Evolutionary conservation across 2,797 vertebrate species (phyloP), one percentile per base, ranked within the genome.

Genomic region (Chelon auratus): DNA sequence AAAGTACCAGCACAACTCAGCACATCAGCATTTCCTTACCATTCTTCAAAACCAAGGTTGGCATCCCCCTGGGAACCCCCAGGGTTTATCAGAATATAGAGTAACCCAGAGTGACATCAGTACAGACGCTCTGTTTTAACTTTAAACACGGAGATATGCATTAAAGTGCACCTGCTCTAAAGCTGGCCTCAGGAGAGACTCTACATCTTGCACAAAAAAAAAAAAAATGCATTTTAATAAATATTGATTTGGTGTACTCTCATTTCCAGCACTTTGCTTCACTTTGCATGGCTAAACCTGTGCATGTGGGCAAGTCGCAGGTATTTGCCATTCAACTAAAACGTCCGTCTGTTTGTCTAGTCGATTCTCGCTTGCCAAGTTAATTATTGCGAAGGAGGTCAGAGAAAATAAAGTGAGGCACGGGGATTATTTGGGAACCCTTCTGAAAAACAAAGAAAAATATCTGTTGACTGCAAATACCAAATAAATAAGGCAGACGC

Each of bases 1-100:
- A 65, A 67, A 80, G 73, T 36, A 36, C 30, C 6, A 0, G 9
- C 68, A 60, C 48, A 53, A 48, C 51, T 77, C 72, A 50, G 66
- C 68, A 30, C 54, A 77, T 79, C 77, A 87, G 81, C 82, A 75
- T 77, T 75, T 82, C 48, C 33, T 14, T 65, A 67, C 36, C 68
- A 22, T 68, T 78, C 60, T 36, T 47, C 55, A 64, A 58, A 68
- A 56, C 74, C 87, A 86, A 90, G 88, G 82, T 86, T 66, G 77
- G 73, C 59, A 33, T 68, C 63, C 80, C 77, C 73, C 67, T 75
- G 67, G 50, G 48, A 67, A 24, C 55, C 45, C 42, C 8, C 64
- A 66, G 59, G 62, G 84, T 84, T 82, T 59, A 81, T 82, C 67
- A 81, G 79, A 81, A 63, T 62, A 42, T 13, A 63, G 66, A 12